Conservation (phyloP, 1,140 invertebrate species). For the Aplysia californica region DNA sequence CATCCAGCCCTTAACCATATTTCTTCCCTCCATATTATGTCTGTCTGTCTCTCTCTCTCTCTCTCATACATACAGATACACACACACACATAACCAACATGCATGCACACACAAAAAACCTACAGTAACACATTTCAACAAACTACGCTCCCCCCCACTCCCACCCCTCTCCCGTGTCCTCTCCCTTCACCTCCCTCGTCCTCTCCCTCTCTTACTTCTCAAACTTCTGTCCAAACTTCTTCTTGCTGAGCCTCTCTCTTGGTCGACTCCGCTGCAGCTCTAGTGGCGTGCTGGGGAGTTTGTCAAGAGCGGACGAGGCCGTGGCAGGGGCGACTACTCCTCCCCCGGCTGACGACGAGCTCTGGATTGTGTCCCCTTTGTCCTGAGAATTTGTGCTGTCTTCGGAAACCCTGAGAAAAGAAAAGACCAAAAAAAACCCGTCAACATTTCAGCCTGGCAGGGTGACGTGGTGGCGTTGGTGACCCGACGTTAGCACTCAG, state of each 20-base stretch:
- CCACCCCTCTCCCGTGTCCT: not conserved
- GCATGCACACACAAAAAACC: not conserved
- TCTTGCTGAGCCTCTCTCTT: not conserved
- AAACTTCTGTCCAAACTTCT: constrained; percentile 18
- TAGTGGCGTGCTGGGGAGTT: constrained; percentile 11
- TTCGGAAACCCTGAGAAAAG: not conserved
- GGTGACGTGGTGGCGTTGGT: no score
- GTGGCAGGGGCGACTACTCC: not conserved
- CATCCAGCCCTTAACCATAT: not conserved
- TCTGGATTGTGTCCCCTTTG: not conserved
- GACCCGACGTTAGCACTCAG: no score
- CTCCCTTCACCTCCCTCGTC: not conserved
- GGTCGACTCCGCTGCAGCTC: constrained; percentile 9
- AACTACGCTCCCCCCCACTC: not conserved
- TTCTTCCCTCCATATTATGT: not conserved
- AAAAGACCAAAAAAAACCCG: not conserved
- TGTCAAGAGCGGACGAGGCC: constrained; percentile 3
- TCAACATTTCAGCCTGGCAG: no score
- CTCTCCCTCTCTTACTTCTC: constrained; percentile 14
- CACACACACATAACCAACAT: not conserved
- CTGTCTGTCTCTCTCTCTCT: not conserved
- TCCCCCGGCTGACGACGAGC: not conserved
- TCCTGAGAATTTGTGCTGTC: constrained; percentile 7
- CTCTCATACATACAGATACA: not conserved
- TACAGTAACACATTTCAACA: not conserved